Conservation (phyloP, 2,113 vertebrate genomes). For the Phalacrocorax aristotelis region DNA sequence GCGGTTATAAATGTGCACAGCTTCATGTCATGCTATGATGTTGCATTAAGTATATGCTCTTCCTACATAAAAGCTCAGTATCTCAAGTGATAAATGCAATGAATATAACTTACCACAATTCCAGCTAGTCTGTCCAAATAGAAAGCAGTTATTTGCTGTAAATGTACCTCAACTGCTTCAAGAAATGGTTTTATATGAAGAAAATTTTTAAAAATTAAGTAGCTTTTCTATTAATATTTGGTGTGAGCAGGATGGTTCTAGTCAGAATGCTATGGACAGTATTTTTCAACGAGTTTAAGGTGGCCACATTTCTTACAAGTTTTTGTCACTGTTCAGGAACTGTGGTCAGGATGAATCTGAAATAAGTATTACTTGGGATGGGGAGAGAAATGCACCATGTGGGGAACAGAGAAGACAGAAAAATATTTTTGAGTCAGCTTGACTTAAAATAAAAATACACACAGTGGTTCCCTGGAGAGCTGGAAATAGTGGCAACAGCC, state of each 20-base stretch:
- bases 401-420: neutral
- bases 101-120: neutral
- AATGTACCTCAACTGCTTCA: neutral
- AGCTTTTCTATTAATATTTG: neutral
- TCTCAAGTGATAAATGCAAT: neutral
- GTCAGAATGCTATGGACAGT: neutral
- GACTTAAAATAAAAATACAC: neutral
- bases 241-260: neutral
- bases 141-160: neutral
- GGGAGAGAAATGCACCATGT: neutral
- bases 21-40: neutral
- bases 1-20: neutral
- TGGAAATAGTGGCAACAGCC: neutral
- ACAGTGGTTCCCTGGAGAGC: neutral
- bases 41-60: neutral
- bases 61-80: neutral
- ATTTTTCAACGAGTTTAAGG: neutral
- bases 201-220: neutral
- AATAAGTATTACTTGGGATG: neutral
- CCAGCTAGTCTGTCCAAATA: neutral
- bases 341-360: neutral
- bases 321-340: neutral
- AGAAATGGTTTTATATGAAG: neutral
- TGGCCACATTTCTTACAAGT: neutral
- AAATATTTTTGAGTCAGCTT: neutral